Evolutionary conservation across 2,113 vertebrate genomes (phyloP), one percentile per base, ranked within the genome.

Genomic region (Toxotes chatareus): DNA sequence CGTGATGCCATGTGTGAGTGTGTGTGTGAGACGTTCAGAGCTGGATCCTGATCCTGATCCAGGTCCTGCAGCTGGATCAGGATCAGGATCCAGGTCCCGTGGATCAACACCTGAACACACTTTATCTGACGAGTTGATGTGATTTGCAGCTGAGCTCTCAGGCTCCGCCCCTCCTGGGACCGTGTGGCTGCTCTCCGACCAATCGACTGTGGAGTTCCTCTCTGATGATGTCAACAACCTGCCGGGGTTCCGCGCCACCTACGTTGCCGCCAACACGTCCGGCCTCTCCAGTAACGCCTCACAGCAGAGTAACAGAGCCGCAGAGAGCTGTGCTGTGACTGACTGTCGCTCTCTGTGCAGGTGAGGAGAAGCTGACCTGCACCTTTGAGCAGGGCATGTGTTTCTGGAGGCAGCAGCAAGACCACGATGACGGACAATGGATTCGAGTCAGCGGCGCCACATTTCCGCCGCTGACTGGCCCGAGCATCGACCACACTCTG

Each of bases 331-430:
- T 57, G 23, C 75, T 36, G 27, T 36, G 60, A 1, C 53, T 57
- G 31, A 57, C 27, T 27, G 23, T 79, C 17, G 14, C 63, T 79
- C n/a, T 82, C 62, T 71, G 16, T 72, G 34, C 86, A 99, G 98
- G 96, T 83, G 86, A 92, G 86, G 92, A 97, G 69, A 99, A 95
- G 93, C 88, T 98, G 38, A 95, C 84, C 23, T 99, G 98, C 78
- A 89, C 89, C 53, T 99, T 99, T 93, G 96, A 99, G 90, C 91
- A 94, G 0, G 94, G 96, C 0, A 93, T 97, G 93, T 99, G 98
- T 92, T 96, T 95, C 79, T 99, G 97, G 98, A 93, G 90, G 79
- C 97, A 97, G 85, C 91, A 94, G 67, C 85, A 91, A 21, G 80
- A 93, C 1, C 93, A 95, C 31, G 88, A 96, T 31, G 89, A 95